Evolutionary conservation across 2,113 vertebrate genomes (phyloP).

Genomic region (Zootoca vivipara): DNA sequence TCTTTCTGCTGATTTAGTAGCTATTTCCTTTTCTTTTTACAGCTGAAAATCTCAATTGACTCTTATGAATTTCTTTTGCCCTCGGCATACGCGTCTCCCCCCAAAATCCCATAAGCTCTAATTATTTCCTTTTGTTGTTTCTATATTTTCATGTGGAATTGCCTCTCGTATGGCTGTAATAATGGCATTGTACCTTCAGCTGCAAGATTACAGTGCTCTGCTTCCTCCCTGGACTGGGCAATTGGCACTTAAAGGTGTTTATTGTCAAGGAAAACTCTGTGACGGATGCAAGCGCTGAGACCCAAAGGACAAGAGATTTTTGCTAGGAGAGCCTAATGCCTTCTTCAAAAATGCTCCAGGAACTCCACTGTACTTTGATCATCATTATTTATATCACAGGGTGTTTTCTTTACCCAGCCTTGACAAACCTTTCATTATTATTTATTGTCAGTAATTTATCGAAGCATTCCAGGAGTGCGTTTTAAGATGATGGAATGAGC

Average conservation of each 20-base stretch:
- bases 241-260: slow-evolving; percentile 5
- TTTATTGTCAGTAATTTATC: slow-evolving; percentile 4
- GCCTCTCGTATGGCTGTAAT: background rate
- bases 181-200: background rate
- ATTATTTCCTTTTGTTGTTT: slow-evolving; percentile 42
- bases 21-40: slow-evolving; percentile 9
- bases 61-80: slow-evolving; percentile 42
- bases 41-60: slow-evolving; percentile 14
- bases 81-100: slow-evolving; percentile 20
- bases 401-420: background rate
- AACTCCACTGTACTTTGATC: background rate
- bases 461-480: background rate
- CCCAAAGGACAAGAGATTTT: background rate
- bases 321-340: background rate
- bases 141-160: slow-evolving; percentile 30
- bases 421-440: background rate
- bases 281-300: background rate
- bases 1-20: background rate
- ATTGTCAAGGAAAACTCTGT: slow-evolving; percentile 7
- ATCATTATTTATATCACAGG: background rate
- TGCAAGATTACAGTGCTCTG: background rate
- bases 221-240: background rate
- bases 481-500: slow-evolving; percentile 3
- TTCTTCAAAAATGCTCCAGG: background rate
- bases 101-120: background rate